These are phyloP conservation scores for Epinotia ramella DNA, from an alignment of 2,888 invertebrate species.

Conservation along the genomic window DNA sequence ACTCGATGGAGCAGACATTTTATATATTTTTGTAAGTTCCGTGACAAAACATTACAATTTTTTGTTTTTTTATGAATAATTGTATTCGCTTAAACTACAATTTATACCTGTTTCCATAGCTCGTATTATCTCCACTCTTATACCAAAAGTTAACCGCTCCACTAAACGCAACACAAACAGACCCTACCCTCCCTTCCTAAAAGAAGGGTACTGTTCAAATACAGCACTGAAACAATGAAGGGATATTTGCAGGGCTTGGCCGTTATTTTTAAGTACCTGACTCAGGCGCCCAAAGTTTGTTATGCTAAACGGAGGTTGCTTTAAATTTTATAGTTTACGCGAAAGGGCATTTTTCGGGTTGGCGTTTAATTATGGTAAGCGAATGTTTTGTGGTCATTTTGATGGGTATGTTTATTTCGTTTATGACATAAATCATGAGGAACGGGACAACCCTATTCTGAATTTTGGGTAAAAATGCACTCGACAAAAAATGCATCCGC, in stretches of 20 bases:
- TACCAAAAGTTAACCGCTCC: conserved; percentile 22
- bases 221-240: conserved; percentile 68
- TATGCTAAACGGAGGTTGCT: conserved; percentile 31
- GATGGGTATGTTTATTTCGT: not conserved
- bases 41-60: too few species aligned
- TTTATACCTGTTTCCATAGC: too few species aligned
- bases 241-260: conserved; percentile 74
- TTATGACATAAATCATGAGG: too few species aligned
- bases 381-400: not conserved
- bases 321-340: conserved; percentile 29
- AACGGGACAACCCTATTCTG: too few species aligned
- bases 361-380: conserved; percentile 14
- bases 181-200: conserved; percentile 20
- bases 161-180: conserved; percentile 36
- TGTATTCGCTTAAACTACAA: too few species aligned
- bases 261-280: conserved; percentile 85
- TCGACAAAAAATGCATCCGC: too few species aligned
- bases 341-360: conserved; percentile 25
- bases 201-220: conserved; percentile 40
- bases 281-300: conserved; percentile 72
- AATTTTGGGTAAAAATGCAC: too few species aligned
- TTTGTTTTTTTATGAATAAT: too few species aligned
- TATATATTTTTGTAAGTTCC: too few species aligned
- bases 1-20: too few species aligned
- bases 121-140: not conserved